Base-by-base conservation (phyloP, 2,797 vertebrate genomes). In the Enteromius afrohamiltoni region DNA sequence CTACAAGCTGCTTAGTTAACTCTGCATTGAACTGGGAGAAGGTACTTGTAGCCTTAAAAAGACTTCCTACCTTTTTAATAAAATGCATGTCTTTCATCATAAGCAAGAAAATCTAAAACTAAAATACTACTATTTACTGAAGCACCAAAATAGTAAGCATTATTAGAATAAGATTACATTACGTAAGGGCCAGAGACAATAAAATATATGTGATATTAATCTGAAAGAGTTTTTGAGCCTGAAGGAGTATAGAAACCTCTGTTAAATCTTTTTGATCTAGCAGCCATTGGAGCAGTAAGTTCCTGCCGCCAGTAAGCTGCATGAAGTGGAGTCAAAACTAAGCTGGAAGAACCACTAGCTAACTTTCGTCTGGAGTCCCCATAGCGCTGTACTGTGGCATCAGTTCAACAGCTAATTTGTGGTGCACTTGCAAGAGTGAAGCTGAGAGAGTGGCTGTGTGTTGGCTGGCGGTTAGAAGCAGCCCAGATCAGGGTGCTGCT, bases 401-500 rank as follows among this genome's bases (percentile, higher is more conserved):
- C 62, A 82, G 82, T 87, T 90, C 88, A 87, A 64, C 70, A 81
- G 85, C 71, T 88, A 88, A 89, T 87, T 86, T 87, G 85, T 79
- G 68, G 47, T 68, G 55, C 83, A 78, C 51, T 87, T 82, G 83
- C 73, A 90, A 73, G 79, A 85, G 80, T 65, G 62, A 77, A 68
- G 51, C 65, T 71, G 74, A 82, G 65, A 85, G 74, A 80, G 55
- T 82, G 75, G 75, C 76, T 80, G 75, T 82, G 70, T 86, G 84
- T 86, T 89, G 76, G 73, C 45, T 81, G 74, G 75, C 69, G 70
- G 51, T 83, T 55, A 85, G 83, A 83, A 77, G 62, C 88, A 88
- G 87, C 84, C 83, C 85, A 77, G 86, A 88, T 89, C 87, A 90
- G 88, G 88, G 89, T 86, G 88, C 83, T 89, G 88, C 84, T 87